These are phyloP conservation scores for Lacerta viridis DNA, from an alignment of 2,797 vertebrate genomes.

Conservation along the genomic window DNA sequence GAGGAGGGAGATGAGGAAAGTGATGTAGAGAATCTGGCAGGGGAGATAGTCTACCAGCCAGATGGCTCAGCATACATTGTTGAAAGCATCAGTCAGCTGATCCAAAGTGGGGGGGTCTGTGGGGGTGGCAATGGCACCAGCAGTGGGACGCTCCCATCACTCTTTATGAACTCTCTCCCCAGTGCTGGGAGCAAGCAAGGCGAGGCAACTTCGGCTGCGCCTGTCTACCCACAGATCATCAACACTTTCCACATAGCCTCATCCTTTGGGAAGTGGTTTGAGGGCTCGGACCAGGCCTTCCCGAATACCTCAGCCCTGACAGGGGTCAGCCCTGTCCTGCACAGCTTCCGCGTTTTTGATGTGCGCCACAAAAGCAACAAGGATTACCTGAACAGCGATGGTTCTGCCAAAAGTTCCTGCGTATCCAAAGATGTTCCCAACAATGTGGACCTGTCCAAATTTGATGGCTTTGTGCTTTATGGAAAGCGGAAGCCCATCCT, in stretches of 20 bases:
- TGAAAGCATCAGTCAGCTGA: constrained; percentile 99
- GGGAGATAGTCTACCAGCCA: constrained; percentile 98
- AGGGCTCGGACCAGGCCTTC: constrained; percentile 97
- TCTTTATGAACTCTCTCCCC: constrained; percentile 91
- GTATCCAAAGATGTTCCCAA: constrained; percentile 99
- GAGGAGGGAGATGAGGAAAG: constrained; percentile 94
- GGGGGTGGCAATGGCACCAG: constrained; percentile 55
- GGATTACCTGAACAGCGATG: constrained; percentile 99
- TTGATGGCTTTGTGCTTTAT: constrained; percentile 97
- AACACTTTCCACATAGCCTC: constrained; percentile 99
- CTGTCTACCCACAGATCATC: constrained; percentile 99
- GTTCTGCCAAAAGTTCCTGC: constrained; percentile 99
- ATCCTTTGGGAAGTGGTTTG: constrained; percentile 99
- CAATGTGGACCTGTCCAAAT: constrained; percentile 99
- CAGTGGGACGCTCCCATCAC: constrained; percentile 80
- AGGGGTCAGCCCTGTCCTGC: constrained; percentile 99
- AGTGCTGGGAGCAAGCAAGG: constrained; percentile 84
- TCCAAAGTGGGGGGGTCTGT: constrained; percentile 88
- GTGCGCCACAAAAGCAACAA: constrained; percentile 99
- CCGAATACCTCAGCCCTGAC: constrained; percentile 99
- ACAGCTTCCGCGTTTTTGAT: constrained; percentile 99
- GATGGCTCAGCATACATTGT: constrained; percentile 99
- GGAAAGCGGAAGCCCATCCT: constrained; percentile 99
- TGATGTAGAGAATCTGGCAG: constrained; percentile 97
- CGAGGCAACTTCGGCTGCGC: constrained; percentile 87